phyloP scores from a whole-genome alignment of 2,888 invertebrate genomes.

The Patella pellucida region DNA sequence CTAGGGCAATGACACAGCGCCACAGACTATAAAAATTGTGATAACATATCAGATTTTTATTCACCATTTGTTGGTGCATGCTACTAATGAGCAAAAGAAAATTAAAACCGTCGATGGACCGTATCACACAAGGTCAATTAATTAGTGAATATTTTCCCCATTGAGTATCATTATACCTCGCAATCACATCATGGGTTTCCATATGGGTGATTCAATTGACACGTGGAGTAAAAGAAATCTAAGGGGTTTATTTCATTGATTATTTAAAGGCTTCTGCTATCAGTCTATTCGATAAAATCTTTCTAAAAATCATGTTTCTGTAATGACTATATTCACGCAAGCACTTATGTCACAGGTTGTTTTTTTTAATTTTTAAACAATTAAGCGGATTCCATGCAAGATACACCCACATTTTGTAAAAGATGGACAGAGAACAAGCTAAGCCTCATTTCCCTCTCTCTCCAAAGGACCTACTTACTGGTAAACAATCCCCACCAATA shows the following conservation, averaged over 20 bases:
- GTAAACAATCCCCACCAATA: too few species aligned
- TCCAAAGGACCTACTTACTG: too few species aligned
- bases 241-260: neutral
- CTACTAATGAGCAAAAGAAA: neutral
- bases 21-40: too few species aligned
- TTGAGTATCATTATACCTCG: neutral
- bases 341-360: neutral
- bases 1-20: too few species aligned
- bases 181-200: neutral
- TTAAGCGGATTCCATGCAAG: too few species aligned
- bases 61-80: too few species aligned
- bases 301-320: neutral
- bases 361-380: too few species aligned
- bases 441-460: too few species aligned
- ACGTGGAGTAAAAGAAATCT: neutral
- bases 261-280: conserved; percentile 1
- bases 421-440: too few species aligned
- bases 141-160: conserved; percentile 9
- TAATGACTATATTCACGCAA: conserved; percentile 5
- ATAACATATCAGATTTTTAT: too few species aligned
- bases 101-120: neutral
- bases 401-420: too few species aligned
- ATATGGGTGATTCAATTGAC: neutral
- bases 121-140: conserved; percentile 1
- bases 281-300: neutral